Evolutionary conservation across 2,113 vertebrate species (phyloP).

Genomic region (Podarcis cretensis): DNA sequence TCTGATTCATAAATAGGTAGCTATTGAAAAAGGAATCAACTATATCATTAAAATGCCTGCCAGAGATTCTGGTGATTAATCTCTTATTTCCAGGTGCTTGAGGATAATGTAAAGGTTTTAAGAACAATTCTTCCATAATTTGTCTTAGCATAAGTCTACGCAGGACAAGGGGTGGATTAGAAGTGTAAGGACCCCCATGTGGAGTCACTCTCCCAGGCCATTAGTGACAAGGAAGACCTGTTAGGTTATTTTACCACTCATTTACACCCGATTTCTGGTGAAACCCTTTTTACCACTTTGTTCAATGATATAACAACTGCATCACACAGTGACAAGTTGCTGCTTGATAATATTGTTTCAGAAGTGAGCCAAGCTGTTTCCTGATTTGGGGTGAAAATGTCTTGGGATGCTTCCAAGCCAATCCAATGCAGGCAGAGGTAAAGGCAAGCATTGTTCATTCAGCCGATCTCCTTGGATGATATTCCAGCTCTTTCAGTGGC

Average conservation of each 20-base stretch:
- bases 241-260: neutral
- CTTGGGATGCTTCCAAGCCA: neutral
- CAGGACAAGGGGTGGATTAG: neutral
- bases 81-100: neutral
- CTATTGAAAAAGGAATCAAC: neutral
- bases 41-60: neutral
- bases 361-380: neutral
- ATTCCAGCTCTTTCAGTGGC: constrained; percentile 20
- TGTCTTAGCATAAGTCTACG: neutral
- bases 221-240: neutral
- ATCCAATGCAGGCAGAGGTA: neutral
- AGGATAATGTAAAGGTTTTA: neutral
- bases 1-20: neutral
- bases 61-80: neutral
- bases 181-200: neutral
- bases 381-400: neutral
- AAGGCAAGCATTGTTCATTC: neutral
- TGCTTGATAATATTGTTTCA: neutral
- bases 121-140: neutral
- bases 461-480: constrained; percentile 39
- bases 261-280: neutral
- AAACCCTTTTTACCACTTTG: neutral
- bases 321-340: too few species aligned
- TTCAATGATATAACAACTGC: too few species aligned
- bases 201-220: neutral